Conservation (phyloP, 2,888 invertebrate genomes). For the Synanthedon formicaeformis region DNA sequence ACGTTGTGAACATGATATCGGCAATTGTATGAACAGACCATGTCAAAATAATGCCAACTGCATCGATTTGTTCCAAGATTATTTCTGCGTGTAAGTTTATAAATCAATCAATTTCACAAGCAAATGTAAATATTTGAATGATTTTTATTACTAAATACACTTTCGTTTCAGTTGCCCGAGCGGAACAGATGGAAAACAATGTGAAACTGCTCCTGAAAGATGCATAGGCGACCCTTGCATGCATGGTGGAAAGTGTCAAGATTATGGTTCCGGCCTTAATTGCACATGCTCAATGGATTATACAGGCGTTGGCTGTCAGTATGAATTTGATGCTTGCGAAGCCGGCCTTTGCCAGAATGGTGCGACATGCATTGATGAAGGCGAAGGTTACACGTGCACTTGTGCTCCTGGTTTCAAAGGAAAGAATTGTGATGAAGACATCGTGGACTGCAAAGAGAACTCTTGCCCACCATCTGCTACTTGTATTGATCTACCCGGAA, state of each 20-base stretch:
- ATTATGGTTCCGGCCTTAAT: slow-evolving; percentile 94
- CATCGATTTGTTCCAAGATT: slow-evolving; percentile 92
- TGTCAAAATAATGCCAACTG: slow-evolving; percentile 94
- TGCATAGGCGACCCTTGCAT: slow-evolving; percentile 95
- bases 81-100: slow-evolving; percentile 85
- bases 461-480: slow-evolving; percentile 94
- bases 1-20: slow-evolving; percentile 88
- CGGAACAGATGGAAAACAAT: slow-evolving; percentile 96
- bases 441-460: slow-evolving; percentile 91
- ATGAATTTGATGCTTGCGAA: slow-evolving; percentile 93
- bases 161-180: slow-evolving; percentile 79
- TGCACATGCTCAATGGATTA: slow-evolving; percentile 91
- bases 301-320: slow-evolving; percentile 91
- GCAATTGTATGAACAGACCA: slow-evolving; percentile 86
- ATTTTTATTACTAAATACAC: neutral
- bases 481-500: slow-evolving; percentile 90
- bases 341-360: slow-evolving; percentile 93
- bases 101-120: neutral
- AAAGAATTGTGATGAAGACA: slow-evolving; percentile 91
- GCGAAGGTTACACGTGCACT: slow-evolving; percentile 85
- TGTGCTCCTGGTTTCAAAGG: slow-evolving; percentile 86
- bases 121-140: neutral
- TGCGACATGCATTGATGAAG: slow-evolving; percentile 89
- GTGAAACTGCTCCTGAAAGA: slow-evolving; percentile 95
- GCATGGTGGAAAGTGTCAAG: slow-evolving; percentile 96